These are phyloP conservation scores for Bubalus kerabau DNA, from an alignment of 2,113 vertebrate species.

Conservation along the genomic window DNA sequence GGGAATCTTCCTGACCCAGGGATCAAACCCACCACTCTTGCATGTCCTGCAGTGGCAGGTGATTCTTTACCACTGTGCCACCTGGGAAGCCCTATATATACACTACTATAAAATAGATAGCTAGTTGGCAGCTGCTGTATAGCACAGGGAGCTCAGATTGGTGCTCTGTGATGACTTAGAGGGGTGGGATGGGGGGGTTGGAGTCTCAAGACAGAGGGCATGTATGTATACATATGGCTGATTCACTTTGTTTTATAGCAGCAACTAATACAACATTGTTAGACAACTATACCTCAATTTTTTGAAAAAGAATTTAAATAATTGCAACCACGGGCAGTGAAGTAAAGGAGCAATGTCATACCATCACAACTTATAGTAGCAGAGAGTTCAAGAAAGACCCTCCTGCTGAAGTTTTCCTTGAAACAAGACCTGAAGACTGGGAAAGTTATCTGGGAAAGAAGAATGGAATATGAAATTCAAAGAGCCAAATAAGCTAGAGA, in stretches of 20 bases:
- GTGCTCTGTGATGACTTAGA: neutral
- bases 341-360: neutral
- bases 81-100: neutral
- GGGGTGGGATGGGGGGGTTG: neutral
- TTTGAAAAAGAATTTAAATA: neutral
- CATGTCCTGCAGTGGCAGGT: neutral
- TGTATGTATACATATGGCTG: neutral
- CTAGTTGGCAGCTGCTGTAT: neutral
- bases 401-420: neutral
- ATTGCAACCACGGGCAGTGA: neutral
- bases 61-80: neutral
- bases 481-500: neutral
- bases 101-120: neutral
- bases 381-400: neutral
- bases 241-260: neutral
- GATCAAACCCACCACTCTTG: neutral
- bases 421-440: neutral
- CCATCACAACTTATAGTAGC: neutral
- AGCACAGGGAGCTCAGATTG: neutral
- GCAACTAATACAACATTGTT: neutral
- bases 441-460: neutral
- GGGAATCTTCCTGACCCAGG: neutral
- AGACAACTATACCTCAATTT: neutral
- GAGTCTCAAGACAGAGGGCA: neutral
- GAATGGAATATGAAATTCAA: neutral